These are phyloP conservation scores for Actinemys pallida DNA, from an alignment of 2,113 vertebrate species.

Conservation along the genomic window DNA sequence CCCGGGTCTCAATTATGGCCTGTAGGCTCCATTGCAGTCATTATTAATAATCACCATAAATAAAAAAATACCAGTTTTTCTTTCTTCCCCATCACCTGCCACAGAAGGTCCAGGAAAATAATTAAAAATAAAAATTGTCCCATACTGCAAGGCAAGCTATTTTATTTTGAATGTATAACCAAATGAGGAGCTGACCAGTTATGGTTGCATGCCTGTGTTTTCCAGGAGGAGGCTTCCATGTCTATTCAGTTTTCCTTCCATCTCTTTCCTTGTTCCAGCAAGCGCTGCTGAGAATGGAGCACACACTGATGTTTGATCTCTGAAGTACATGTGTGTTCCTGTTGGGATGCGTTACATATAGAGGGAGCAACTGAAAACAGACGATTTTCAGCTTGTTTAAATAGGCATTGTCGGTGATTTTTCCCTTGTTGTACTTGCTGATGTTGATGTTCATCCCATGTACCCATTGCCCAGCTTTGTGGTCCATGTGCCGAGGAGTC, in stretches of 20 bases:
- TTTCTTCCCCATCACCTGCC: not conserved
- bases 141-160: not conserved
- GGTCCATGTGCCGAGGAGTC: not conserved
- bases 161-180: not conserved
- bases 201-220: not conserved
- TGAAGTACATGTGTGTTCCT: not conserved
- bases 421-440: not conserved
- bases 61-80: not conserved
- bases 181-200: not conserved
- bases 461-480: not conserved
- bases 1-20: not conserved
- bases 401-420: not conserved
- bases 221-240: not conserved
- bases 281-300: not conserved
- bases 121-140: not conserved
- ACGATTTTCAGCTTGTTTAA: not conserved
- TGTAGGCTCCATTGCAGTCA: not conserved
- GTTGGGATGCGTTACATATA: not conserved
- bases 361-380: not conserved
- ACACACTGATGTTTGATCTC: not conserved
- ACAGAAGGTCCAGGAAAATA: not conserved
- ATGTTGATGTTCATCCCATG: not conserved
- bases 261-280: not conserved
- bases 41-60: not conserved
- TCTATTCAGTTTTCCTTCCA: not conserved